Evolutionary conservation across 1,140 invertebrate species (phyloP).

Genomic region (Heliconius himera): DNA sequence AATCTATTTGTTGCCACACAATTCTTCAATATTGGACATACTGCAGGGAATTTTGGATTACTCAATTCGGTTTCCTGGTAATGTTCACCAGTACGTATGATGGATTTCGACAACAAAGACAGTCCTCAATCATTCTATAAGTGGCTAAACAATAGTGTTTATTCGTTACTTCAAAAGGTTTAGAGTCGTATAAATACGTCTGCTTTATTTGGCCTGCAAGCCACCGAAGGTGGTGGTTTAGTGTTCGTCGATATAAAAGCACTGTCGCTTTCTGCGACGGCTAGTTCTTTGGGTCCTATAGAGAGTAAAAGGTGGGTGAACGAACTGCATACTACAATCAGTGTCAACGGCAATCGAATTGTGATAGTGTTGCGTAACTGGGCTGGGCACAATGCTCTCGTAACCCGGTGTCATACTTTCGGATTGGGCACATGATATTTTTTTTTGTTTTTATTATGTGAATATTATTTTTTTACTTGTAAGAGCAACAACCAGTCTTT

Average conservation of each 20-base stretch:
- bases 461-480: neutral
- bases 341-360: constrained; percentile 52
- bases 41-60: constrained; percentile 49
- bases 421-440: constrained; percentile 16
- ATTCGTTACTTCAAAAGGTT: constrained; percentile 48
- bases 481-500: no score
- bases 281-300: constrained; percentile 76
- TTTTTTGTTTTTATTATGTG: neutral
- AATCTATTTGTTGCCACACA: constrained; percentile 8
- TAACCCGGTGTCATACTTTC: constrained; percentile 42
- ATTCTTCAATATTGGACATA: constrained; percentile 22
- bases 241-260: constrained; percentile 73
- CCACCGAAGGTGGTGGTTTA: constrained; percentile 70
- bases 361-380: constrained; percentile 47
- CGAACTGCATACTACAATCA: constrained; percentile 50
- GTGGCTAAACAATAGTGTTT: constrained; percentile 42
- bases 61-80: constrained; percentile 64
- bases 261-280: constrained; percentile 73
- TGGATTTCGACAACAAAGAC: constrained; percentile 47
- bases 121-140: constrained; percentile 22
- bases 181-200: constrained; percentile 49
- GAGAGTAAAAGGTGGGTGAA: constrained; percentile 78
- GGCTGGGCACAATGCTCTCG: constrained; percentile 30
- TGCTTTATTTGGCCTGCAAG: constrained; percentile 51
- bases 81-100: constrained; percentile 50